Evolutionary conservation across 2,113 vertebrate species (phyloP).

Genomic region (Genyomyrus donnyi): DNA sequence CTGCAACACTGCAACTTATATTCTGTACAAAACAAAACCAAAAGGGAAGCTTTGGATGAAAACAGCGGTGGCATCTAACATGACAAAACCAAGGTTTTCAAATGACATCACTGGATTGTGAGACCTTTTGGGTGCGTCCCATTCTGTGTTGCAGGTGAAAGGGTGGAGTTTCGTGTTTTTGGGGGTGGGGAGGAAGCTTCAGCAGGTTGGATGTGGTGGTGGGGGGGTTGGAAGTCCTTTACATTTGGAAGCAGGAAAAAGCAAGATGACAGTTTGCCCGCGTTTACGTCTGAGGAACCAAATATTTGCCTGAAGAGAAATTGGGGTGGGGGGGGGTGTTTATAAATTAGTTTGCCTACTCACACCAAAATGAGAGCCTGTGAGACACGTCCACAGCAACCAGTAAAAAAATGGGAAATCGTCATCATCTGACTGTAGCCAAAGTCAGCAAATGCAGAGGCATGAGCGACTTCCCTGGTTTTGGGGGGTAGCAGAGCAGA

Average conservation of each 20-base stretch:
- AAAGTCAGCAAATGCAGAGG: conserved; percentile 79
- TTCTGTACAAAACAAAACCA: background rate
- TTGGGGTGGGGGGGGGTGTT: conserved; percentile 49
- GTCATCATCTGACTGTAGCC: conserved; percentile 81
- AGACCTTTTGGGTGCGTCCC: no score
- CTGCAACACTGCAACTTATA: background rate
- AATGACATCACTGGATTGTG: background rate
- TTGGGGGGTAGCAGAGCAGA: conserved; percentile 67
- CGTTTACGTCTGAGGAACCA: conserved; percentile 93
- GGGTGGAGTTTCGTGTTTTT: background rate
- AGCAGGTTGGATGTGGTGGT: conserved; percentile 35
- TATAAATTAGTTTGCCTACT: conserved; percentile 96
- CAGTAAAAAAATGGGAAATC: conserved; percentile 90
- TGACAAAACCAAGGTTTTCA: background rate
- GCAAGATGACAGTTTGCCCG: conserved; percentile 77
- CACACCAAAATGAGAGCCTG: conserved; percentile 83
- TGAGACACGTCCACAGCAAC: conserved; percentile 78
- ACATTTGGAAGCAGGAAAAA: conserved; percentile 82
- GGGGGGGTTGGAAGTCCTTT: conserved; percentile 59
- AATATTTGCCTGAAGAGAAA: conserved; percentile 87
- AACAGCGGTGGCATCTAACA: background rate
- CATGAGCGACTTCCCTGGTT: conserved; percentile 71
- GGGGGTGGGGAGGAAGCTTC: conserved; percentile 26
- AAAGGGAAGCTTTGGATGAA: background rate
- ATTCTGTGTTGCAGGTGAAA: background rate